Percentiles rank a stretch among this genome's conserved stretches.
phyloP scores from a whole-genome alignment of 1,140 invertebrate species.

The Zaprionus nigranus region DNA sequence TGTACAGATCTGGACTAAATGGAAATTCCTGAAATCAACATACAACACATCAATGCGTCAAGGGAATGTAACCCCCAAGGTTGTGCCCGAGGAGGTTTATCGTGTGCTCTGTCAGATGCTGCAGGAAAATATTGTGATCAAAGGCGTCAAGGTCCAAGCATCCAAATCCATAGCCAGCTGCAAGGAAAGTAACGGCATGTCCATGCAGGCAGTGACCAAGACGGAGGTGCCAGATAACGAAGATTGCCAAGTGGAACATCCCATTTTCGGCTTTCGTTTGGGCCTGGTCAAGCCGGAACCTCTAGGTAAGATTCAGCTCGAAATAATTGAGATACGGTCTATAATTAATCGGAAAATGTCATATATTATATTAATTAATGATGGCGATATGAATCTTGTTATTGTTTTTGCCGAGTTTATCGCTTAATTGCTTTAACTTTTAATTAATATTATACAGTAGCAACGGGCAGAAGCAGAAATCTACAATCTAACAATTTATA shows the following conservation, averaged over 20 bases:
- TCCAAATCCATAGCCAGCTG: constrained; percentile 63
- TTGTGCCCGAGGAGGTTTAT: constrained; percentile 76
- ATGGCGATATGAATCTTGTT: neutral
- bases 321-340: constrained; percentile 21
- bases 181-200: neutral
- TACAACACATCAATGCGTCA: constrained; percentile 76
- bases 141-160: constrained; percentile 36
- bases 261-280: constrained; percentile 79
- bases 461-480: too few species aligned
- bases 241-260: constrained; percentile 65
- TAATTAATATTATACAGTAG: too few species aligned
- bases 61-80: constrained; percentile 68
- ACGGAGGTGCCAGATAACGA: neutral
- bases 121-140: constrained; percentile 30
- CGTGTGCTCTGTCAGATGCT: constrained; percentile 70
- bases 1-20: constrained; percentile 82
- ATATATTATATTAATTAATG: neutral
- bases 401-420: too few species aligned
- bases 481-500: too few species aligned
- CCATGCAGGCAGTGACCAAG: constrained; percentile 6
- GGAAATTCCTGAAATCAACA: constrained; percentile 82
- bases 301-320: constrained; percentile 40
- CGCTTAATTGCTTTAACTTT: too few species aligned
- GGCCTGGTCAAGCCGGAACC: constrained; percentile 73
- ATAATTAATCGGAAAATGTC: neutral